These are phyloP conservation scores for Prochilodus magdalenae DNA, from an alignment of 2,113 vertebrate genomes.

Conservation along the genomic window DNA sequence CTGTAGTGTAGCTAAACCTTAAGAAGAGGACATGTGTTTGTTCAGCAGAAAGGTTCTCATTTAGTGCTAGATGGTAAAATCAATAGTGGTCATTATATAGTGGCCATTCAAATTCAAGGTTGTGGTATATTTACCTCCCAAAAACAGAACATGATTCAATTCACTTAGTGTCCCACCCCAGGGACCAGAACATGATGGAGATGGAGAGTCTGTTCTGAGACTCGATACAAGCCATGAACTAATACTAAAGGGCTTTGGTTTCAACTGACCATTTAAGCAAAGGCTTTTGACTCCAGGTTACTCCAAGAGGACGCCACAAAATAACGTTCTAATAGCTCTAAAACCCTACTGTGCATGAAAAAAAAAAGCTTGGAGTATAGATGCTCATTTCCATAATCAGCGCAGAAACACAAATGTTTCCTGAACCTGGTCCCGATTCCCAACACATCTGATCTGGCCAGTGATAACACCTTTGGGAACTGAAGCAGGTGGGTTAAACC, in stretches of 20 bases:
- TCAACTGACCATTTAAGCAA: slow-evolving; percentile 3
- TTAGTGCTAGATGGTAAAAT: slow-evolving; percentile 34
- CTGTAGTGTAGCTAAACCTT: neutral
- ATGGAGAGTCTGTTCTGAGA: neutral
- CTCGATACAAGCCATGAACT: neutral
- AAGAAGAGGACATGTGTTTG: slow-evolving; percentile 20
- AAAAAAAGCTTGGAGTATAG: neutral
- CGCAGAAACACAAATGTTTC: neutral
- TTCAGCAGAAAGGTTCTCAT: neutral
- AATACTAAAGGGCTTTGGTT: neutral
- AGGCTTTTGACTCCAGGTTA: neutral
- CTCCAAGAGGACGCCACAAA: neutral
- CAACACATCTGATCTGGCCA: no score
- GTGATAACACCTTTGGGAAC: no score
- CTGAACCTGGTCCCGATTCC: no score
- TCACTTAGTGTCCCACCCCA: neutral
- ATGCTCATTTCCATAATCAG: neutral
- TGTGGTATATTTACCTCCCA: neutral
- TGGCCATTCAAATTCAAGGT: neutral
- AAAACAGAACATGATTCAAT: neutral
- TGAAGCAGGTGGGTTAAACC: no score
- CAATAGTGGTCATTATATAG: slow-evolving; percentile 11
- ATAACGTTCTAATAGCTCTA: neutral
- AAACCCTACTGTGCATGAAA: neutral
- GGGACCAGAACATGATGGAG: neutral